Evolutionary conservation across 2,888 invertebrate species (phyloP), one percentile per base, ranked within the genome.

Genomic region (Sympetrum striolatum): DNA sequence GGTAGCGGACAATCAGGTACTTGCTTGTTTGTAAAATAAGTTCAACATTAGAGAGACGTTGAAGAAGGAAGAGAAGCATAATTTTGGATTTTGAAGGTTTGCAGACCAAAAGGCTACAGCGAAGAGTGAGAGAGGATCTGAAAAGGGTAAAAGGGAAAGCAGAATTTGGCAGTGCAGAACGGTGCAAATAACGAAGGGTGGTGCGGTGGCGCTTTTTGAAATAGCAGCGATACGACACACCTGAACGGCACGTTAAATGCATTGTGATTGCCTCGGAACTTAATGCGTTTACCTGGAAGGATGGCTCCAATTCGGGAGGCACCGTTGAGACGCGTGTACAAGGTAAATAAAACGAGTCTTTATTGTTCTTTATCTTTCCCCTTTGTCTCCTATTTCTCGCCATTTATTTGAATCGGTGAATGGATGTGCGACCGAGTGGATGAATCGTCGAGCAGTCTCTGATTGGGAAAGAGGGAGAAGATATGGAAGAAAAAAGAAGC

Each of bases 201-300:
- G 10, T 82, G 82, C 82, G 82, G 82, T 37, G 37, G 15, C 60
- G 60, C 86, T 35, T 64, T 86, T 86, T 35, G 86, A 39, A 86
- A 86, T 60, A 86, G 60, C 86, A 18, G 86, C 37, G 35, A 86
- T 64, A 60, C 60, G 86, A 39, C 60, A 86, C 86, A 86, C 60
- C 22, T 60, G 31, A 64, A 64, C 86, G 60, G 86, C 53, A 86
- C 31, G 86, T 25, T 35, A 86, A 86, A 86, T 37, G 64, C 86
- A 60, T 86, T 37, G 86, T 82, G 82, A 82, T 82, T 82, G 82
- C 58, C 58, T 82, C 58, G 35, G 86, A 35, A 60, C 35, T 86
- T 60, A 86, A 86, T 60, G 60, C 86, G 86, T 60, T 58, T 82
- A 58, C 82, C 35, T 58, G 37, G 39, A 86, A 44, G 37, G 60